Evolutionary conservation across 2,888 invertebrate genomes (phyloP), one percentile per base, ranked within the genome.

Genomic region (Trichogramma dendrolimi): DNA sequence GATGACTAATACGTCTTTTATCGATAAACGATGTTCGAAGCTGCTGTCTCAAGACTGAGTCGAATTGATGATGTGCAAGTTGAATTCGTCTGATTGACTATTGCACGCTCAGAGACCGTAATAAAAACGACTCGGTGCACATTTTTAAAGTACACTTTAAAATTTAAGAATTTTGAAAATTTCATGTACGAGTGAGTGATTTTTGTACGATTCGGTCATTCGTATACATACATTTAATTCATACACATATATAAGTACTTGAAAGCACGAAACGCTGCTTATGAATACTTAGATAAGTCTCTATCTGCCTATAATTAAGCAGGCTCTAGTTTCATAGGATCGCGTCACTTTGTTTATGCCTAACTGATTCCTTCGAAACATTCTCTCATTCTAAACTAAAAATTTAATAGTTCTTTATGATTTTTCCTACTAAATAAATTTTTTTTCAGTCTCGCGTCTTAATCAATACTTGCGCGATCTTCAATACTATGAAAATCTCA

Each of bases 291-390:
- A 5, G 54, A 8, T 59, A 61, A 59, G 41, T 64, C 39, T 51
- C 56, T 54, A 55, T 51, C 46, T 51, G 48, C 54, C 4, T 54
- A 10, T 51, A 49, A 44, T 43, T 58, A 62, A 56, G 55, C 61
- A 65, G 61, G 65, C 65, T 65, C 57, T 63, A 51, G 59, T 63
- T 58, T 53, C 51, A 59, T 65, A 59, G 63, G 61, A 63, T 63
- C 61, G 65, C 65, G 48, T 6, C 59, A 11, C 53, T 55, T 60
- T 43, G 44, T 55, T 56, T 42, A 6, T 52, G 55, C 44, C 60
- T 49, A 50, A 62, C 57, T 58, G 59, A 61, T 60, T 62, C 62
- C 55, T 66, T 66, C 61, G 61, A 63, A 56, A 62, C 46, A 57
- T 46, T 10, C 46, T 46, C n/a, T 10, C 56, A 61, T 57, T 47